phyloP scores from a whole-genome alignment of 2,888 invertebrate species.

The Tortrix viridana region DNA sequence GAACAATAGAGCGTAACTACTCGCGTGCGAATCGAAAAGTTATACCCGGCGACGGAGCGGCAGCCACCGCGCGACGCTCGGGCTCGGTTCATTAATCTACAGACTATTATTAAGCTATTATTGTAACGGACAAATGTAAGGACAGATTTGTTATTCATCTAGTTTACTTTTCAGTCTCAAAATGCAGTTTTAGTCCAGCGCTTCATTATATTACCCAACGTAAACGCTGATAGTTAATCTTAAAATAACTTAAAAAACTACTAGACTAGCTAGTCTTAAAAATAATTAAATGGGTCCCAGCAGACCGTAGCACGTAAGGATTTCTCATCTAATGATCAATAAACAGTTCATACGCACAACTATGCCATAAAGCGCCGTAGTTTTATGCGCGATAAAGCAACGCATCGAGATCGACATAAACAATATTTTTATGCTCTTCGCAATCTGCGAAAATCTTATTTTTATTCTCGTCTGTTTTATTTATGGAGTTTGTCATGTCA shows the following conservation, averaged over 20 bases:
- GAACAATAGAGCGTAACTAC: conserved; percentile 81
- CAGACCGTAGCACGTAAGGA: conserved; percentile 41
- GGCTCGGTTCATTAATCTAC: conserved; percentile 47
- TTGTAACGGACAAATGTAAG: conserved; percentile 15
- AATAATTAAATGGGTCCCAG: conserved; percentile 39
- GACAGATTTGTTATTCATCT: conserved; percentile 17
- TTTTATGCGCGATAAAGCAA: conserved; percentile 77
- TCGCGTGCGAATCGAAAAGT: conserved; percentile 76
- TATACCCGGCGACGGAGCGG: conserved; percentile 67
- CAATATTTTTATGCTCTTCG: conserved; percentile 75
- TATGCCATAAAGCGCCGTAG: conserved; percentile 58
- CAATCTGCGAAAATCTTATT: conserved; percentile 76
- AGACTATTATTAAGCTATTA: conserved; percentile 17
- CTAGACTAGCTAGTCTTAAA: conserved; percentile 10
- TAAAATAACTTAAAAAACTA: not conserved
- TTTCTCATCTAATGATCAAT: conserved; percentile 53
- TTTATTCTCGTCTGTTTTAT: conserved; percentile 54
- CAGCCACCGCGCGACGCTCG: conserved; percentile 43
- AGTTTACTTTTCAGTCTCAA: not conserved
- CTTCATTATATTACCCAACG: not conserved
- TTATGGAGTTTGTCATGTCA: conserved; percentile 40
- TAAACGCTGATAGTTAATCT: not conserved
- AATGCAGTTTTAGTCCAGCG: not conserved
- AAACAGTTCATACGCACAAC: conserved; percentile 66
- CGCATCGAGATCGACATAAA: conserved; percentile 75